phyloP scores from a whole-genome alignment of 2,888 invertebrate species.

The Anthophora plumipes region DNA sequence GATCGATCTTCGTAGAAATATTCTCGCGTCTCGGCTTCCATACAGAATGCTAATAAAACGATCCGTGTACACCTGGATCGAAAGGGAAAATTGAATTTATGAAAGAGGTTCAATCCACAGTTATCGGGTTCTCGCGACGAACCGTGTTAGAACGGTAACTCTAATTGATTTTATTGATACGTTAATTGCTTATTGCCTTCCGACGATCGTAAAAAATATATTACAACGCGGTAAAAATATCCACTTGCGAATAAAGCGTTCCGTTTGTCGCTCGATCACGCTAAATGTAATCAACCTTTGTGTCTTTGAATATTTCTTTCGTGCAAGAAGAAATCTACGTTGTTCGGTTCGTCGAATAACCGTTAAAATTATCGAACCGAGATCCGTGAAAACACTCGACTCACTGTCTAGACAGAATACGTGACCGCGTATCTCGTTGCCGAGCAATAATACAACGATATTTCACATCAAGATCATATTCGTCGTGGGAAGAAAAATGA shows the following conservation, averaged over 20 bases:
- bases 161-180: slow-evolving; percentile 81
- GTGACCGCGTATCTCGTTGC: slow-evolving; percentile 33
- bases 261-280: slow-evolving; percentile 13
- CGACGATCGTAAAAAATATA: slow-evolving; percentile 72
- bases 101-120: slow-evolving; percentile 59
- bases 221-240: slow-evolving; percentile 31
- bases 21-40: too few relatives aligned
- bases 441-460: slow-evolving; percentile 82
- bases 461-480: slow-evolving; percentile 83
- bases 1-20: too few relatives aligned
- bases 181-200: slow-evolving; percentile 79
- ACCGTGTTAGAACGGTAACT: slow-evolving; percentile 69
- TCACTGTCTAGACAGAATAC: not conserved
- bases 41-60: slow-evolving; percentile 39
- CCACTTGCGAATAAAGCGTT: slow-evolving; percentile 48
- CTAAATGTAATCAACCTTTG: slow-evolving; percentile 28
- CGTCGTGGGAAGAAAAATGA: slow-evolving; percentile 82
- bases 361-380: not conserved
- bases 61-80: slow-evolving; percentile 58
- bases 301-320: slow-evolving; percentile 9
- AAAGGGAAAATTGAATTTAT: slow-evolving; percentile 52
- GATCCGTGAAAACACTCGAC: too few relatives aligned
- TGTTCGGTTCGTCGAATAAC: not conserved
- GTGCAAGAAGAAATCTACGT: too few relatives aligned
- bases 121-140: slow-evolving; percentile 63